phyloP scores from a whole-genome alignment of 2,797 vertebrate genomes.

The Lacerta viridis region DNA sequence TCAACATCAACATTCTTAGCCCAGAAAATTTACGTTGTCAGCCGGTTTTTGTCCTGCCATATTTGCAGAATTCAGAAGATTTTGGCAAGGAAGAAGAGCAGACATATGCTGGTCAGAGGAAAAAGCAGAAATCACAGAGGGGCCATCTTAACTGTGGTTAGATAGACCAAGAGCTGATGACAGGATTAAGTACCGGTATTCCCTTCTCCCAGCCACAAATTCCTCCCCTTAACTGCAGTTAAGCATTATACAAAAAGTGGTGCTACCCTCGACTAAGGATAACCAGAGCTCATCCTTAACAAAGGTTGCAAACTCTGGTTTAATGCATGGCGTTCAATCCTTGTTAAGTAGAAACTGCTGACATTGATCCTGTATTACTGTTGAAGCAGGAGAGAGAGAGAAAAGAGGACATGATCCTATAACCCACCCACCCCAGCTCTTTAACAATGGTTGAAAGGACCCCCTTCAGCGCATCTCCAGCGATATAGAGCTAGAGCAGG shows the following conservation, averaged over 20 bases:
- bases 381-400: not conserved
- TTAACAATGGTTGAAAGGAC: not conserved
- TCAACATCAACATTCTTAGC: not conserved
- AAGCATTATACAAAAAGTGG: no score
- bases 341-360: not conserved
- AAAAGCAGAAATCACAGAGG: not conserved
- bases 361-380: no score
- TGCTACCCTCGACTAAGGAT: not conserved
- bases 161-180: not conserved
- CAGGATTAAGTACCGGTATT: not conserved
- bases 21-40: not conserved
- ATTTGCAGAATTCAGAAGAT: not conserved
- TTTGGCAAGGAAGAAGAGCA: not conserved
- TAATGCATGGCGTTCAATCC: not conserved
- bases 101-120: not conserved
- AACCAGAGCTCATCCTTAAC: not conserved
- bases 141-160: not conserved
- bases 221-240: not conserved
- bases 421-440: not conserved
- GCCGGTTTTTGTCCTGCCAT: not conserved
- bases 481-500: not conserved
- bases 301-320: not conserved
- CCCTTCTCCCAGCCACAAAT: not conserved
- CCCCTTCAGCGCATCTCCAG: not conserved
- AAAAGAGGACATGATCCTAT: not conserved